Evolutionary conservation across 2,113 vertebrate genomes (phyloP), one percentile per base, ranked within the genome.

Genomic region (Apistogramma diplotaenia): DNA sequence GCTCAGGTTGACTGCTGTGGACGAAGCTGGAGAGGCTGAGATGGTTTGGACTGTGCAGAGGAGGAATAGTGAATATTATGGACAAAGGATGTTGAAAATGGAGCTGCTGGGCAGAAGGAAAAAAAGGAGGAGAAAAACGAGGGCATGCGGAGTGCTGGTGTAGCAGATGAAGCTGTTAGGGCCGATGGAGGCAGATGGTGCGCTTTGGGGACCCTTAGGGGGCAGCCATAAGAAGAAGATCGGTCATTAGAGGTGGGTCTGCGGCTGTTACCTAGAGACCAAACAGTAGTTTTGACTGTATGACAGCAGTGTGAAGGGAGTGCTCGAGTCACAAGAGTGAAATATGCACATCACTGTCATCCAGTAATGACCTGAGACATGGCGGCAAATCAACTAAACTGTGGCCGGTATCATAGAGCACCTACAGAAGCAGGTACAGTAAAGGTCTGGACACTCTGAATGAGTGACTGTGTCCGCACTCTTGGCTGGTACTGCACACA

Each of bases 381-480:
- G 40, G 15, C 8, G 3, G 0, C 43, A 46, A 67, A 67, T 1
- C 0, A 10, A 65, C 59, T 35, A 40, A 62, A 62, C 9, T 1
- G 1, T 35, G 37, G n/a, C 40, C n/a, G 23, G 33, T 40, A 19
- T 0, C 40, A 43, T 10, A 19, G 15, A 0, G 9, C 62, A 46
- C 62, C 23, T 70, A 46, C 37, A 12, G 31, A n/a, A n/a, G n/a
- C n/a, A n/a, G n/a, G n/a, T n/a, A n/a, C n/a, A n/a, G n/a, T n/a
- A n/a, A n/a, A n/a, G n/a, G n/a, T n/a, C n/a, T n/a, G n/a, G n/a
- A n/a, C n/a, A n/a, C n/a, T n/a, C n/a, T n/a, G n/a, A n/a, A n/a
- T n/a, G n/a, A n/a, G 31, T 31, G 31, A 31, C 1, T 31, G 31
- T 31, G 31, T 31, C 31, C 31, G 7, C 5, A 31, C 31, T 31